Conservation (phyloP, 2,888 invertebrate genomes). For the Callinectes sapidus region DNA sequence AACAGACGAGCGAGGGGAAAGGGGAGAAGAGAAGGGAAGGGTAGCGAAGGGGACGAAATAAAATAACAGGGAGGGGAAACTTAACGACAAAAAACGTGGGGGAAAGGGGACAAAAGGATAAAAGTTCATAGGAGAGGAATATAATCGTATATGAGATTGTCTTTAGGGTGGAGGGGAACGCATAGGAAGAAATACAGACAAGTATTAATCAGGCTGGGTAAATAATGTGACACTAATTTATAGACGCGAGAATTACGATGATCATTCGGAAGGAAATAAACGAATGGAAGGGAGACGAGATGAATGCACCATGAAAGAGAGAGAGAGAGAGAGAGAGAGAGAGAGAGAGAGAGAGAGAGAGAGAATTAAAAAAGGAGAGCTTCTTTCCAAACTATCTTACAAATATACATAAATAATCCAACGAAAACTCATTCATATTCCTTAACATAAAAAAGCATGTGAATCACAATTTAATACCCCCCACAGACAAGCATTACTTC, state of each 20-base stretch:
- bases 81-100: not conserved
- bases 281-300: not conserved
- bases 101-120: not conserved
- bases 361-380: not conserved
- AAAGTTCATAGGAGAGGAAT: not conserved
- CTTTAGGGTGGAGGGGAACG: not conserved
- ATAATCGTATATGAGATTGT: constrained; percentile 13
- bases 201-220: not conserved
- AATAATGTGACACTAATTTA: not conserved
- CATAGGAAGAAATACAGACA: not conserved
- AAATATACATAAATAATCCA: not conserved
- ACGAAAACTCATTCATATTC: not conserved
- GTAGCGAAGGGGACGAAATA: not conserved
- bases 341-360: constrained; percentile 37
- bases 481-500: too few relatives aligned
- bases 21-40: not conserved
- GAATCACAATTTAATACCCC: too few relatives aligned
- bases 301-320: not conserved
- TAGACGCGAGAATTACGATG: not conserved
- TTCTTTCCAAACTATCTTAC: not conserved
- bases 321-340: constrained; percentile 34
- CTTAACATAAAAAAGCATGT: not conserved
- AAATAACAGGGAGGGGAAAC: not conserved
- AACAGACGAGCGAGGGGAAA: not conserved
- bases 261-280: not conserved